phyloP scores from a whole-genome alignment of 2,113 vertebrate species.

The Corvus moneduloides region DNA sequence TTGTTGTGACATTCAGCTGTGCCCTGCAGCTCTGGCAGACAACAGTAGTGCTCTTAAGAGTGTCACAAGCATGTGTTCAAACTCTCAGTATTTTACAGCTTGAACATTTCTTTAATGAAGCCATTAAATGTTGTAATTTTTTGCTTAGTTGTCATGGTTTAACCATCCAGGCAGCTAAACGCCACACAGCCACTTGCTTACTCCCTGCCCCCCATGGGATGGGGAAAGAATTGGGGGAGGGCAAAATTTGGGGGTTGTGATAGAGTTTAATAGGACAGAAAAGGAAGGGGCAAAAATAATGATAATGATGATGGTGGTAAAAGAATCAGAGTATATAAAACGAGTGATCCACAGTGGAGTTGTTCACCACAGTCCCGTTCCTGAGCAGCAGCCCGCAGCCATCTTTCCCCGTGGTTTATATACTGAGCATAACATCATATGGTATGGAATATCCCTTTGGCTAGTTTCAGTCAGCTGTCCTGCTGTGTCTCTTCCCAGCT shows the following conservation, averaged over 20 bases:
- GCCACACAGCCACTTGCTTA: neutral
- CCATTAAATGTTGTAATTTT: neutral
- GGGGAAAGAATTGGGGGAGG: neutral
- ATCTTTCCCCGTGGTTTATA: neutral
- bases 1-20: neutral
- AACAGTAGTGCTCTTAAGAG: neutral
- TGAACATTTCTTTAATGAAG: neutral
- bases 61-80: neutral
- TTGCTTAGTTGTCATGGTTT: neutral
- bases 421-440: neutral
- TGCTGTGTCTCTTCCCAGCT: neutral
- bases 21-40: neutral
- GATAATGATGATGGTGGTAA: neutral
- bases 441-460: neutral
- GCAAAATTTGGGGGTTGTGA: neutral
- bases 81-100: neutral
- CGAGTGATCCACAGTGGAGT: neutral
- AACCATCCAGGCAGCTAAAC: neutral
- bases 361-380: neutral
- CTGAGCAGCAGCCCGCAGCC: neutral
- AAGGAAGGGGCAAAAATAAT: neutral
- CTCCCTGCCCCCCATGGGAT: fast-evolving
- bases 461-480: neutral
- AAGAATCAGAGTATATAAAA: neutral
- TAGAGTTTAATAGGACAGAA: neutral